phyloP scores from a whole-genome alignment of 2,888 invertebrate species.

The Caenorhabditis sinica region DNA sequence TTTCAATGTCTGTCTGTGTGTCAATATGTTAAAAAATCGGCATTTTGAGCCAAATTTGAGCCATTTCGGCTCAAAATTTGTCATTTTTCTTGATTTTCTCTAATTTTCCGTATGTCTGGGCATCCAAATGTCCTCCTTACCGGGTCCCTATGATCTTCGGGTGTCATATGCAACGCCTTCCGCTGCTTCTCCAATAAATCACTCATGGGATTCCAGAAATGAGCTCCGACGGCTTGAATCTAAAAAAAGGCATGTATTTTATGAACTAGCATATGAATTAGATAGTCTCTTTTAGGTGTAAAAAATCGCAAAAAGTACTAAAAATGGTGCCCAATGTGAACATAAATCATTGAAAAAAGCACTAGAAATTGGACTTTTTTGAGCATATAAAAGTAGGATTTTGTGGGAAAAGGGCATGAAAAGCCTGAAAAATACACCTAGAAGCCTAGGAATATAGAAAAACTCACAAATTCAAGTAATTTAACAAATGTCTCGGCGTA shows the following conservation, averaged over 20 bases:
- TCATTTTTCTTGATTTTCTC: neutral
- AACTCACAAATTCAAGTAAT: constrained; percentile 74
- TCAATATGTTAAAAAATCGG: no score
- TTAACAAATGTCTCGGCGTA: constrained; percentile 88
- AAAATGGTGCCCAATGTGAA: no score
- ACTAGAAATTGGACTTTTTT: no score
- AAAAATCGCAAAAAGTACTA: no score
- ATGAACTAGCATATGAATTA: constrained; percentile 46
- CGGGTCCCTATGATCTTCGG: constrained; percentile 74
- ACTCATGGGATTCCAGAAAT: constrained; percentile 91
- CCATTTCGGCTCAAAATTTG: neutral
- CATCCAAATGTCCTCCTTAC: constrained; percentile 53
- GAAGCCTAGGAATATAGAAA: constrained; percentile 34
- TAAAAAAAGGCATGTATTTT: constrained; percentile 77
- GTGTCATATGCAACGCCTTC: constrained; percentile 89
- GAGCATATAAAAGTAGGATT: neutral
- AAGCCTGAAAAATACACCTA: no score
- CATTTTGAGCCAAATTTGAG: no score
- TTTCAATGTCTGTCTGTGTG: no score
- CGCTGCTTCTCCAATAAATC: constrained; percentile 94
- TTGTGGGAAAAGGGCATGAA: no score
- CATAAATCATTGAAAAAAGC: no score
- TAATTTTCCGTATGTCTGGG: neutral
- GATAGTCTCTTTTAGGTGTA: neutral
- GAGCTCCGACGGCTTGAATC: constrained; percentile 91